Percentiles rank a stretch among this genome's conserved stretches.
Conservation (phyloP, 1,140 invertebrate species). For the Drosophila burlai region DNA sequence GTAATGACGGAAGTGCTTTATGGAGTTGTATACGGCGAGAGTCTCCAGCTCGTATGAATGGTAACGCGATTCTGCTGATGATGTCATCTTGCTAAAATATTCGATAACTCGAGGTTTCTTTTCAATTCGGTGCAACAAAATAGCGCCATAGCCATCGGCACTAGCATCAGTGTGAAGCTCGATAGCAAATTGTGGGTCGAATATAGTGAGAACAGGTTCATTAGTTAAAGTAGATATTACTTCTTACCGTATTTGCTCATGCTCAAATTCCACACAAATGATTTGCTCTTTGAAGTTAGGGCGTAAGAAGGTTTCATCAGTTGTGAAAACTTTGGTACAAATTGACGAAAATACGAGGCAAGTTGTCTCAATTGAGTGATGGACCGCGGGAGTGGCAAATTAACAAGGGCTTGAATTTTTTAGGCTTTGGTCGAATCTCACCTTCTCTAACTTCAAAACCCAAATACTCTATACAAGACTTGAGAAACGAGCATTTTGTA, state of each 20-base stretch:
- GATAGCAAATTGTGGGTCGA: background rate
- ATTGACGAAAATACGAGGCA: background rate
- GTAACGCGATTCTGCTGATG: background rate
- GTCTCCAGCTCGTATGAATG: background rate
- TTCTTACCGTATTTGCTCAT: background rate
- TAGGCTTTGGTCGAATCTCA: background rate
- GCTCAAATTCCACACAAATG: background rate
- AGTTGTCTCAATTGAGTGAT: background rate
- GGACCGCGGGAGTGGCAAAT: background rate
- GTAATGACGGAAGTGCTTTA: background rate
- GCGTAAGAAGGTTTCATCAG: background rate
- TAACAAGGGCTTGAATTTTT: background rate
- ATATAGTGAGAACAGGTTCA: background rate
- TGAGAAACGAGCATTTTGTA: background rate
- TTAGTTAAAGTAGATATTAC: background rate
- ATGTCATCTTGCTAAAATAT: background rate
- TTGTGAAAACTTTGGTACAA: slow-evolving; percentile 9
- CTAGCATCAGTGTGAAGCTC: background rate
- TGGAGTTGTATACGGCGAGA: background rate
- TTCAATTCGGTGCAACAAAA: background rate
- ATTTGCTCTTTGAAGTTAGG: background rate
- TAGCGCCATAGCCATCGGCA: background rate
- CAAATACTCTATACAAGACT: background rate
- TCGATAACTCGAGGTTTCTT: background rate
- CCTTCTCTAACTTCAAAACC: background rate